These are phyloP conservation scores for Corticium candelabrum DNA, from an alignment of 37 sponge, comb jelly and placozoan species.

Conservation along the genomic window DNA sequence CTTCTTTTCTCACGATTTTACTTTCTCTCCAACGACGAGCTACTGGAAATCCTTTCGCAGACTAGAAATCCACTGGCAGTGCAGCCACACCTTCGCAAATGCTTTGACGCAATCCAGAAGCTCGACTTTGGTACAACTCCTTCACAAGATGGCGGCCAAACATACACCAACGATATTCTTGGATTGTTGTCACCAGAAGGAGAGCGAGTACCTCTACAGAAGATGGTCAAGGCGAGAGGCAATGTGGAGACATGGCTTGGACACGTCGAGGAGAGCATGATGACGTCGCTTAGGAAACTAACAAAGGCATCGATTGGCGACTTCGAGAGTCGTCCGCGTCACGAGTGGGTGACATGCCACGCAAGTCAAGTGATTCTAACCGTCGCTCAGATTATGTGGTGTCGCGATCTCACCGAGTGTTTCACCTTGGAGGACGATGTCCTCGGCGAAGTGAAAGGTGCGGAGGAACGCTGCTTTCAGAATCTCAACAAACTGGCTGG, in stretches of 20 bases:
- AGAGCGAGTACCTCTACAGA: constrained; percentile 65
- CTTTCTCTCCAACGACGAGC: constrained; percentile 97
- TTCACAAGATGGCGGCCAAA: constrained; percentile 23
- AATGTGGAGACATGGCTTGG: constrained; percentile 95
- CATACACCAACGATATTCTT: constrained; percentile 85
- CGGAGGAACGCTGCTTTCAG: constrained; percentile 76
- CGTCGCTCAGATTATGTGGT: constrained; percentile 98
- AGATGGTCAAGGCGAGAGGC: constrained; percentile 83
- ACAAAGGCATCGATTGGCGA: constrained; percentile 85
- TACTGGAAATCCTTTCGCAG: constrained; percentile 95
- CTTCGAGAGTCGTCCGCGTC: constrained; percentile 66
- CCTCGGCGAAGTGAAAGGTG: constrained; percentile 50
- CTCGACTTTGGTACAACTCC: constrained; percentile 82
- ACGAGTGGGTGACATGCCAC: constrained; percentile 86
- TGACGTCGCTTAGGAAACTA: constrained; percentile 68
- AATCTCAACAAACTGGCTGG: constrained; percentile 92
- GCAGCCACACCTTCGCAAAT: constrained; percentile 97
- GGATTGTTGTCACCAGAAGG: constrained; percentile 91
- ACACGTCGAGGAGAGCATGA: constrained; percentile 91
- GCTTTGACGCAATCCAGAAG: constrained; percentile 95
- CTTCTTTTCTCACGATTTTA: constrained; percentile 82
- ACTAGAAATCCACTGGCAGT: constrained; percentile 95
- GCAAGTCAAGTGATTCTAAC: constrained; percentile 85
- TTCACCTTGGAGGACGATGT: constrained; percentile 48
- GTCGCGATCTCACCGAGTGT: constrained; percentile 74